These are phyloP conservation scores for Arion vulgaris DNA, from an alignment of 1,140 invertebrate species.

Conservation along the genomic window DNA sequence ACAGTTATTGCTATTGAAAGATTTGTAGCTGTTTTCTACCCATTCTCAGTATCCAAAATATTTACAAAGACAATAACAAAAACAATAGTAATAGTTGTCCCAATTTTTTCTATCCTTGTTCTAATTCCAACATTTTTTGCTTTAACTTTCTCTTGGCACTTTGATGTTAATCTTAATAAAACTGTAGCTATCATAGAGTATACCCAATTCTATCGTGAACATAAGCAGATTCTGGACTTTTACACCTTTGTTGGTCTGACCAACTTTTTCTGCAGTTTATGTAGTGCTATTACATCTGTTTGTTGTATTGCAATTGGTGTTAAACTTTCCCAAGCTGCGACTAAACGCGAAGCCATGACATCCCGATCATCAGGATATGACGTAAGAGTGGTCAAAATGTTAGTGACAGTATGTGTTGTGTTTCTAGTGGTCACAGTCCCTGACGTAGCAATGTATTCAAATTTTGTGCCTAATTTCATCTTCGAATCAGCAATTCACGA, in stretches of 20 bases:
- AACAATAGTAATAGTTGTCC: neutral
- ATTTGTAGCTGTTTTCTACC: conserved; percentile 17
- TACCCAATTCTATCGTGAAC: neutral
- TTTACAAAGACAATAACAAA: neutral
- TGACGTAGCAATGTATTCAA: neutral
- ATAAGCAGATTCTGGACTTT: neutral
- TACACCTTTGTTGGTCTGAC: neutral
- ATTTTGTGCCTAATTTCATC: neutral
- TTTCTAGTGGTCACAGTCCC: neutral
- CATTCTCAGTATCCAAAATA: neutral
- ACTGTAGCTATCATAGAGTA: neutral
- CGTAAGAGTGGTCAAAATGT: conserved; percentile 3
- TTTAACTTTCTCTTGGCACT: neutral
- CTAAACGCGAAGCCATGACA: neutral
- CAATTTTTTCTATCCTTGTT: neutral
- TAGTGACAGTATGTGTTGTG: neutral
- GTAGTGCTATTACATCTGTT: neutral
- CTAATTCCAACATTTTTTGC: neutral
- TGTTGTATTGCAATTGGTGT: neutral
- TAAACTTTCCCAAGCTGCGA: neutral
- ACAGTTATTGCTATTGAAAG: conserved; percentile 13
- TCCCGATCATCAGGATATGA: neutral
- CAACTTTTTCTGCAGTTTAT: conserved; percentile 7
- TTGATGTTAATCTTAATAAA: neutral
- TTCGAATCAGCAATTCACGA: neutral